A percentile compares a stretch with the other conserved stretches of the same genome.
phyloP scores from a whole-genome alignment of 2,888 invertebrate genomes.

The Melanotus villosus region DNA sequence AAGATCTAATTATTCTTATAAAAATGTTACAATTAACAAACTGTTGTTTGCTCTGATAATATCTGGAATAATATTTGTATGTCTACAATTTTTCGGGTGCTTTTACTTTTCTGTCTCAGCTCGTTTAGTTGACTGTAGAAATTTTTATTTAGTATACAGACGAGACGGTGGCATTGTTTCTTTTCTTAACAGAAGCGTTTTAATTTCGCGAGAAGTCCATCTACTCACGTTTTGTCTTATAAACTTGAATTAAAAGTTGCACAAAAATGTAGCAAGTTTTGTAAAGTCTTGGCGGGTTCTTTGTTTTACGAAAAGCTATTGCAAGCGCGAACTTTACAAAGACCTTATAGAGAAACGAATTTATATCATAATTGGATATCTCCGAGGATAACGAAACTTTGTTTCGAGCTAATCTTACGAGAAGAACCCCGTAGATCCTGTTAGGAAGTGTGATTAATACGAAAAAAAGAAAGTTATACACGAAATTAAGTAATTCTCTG shows the following conservation, averaged over 20 bases:
- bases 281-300: slow-evolving; percentile 9
- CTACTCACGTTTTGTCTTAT: slow-evolving; percentile 29
- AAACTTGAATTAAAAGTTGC: slow-evolving; percentile 34
- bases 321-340: slow-evolving; percentile 19
- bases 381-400: slow-evolving; percentile 31
- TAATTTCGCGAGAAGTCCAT: slow-evolving; percentile 25
- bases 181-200: background rate
- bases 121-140: no score
- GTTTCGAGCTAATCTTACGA: slow-evolving; percentile 35
- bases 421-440: slow-evolving; percentile 25
- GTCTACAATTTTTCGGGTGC: no score
- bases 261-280: slow-evolving; percentile 28
- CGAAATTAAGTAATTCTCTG: slow-evolving; percentile 54
- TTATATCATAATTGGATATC: slow-evolving; percentile 41
- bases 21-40: no score
- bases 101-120: no score
- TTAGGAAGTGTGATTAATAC: slow-evolving; percentile 32
- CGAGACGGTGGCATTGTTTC: background rate
- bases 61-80: no score
- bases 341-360: slow-evolving; percentile 33
- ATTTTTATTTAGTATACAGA: background rate
- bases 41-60: no score
- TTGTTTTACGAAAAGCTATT: slow-evolving; percentile 26
- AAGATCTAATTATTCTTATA: no score
- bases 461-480: slow-evolving; percentile 26